Conservation (phyloP, 2,113 vertebrate genomes). For the Chionodraco myersi region DNA sequence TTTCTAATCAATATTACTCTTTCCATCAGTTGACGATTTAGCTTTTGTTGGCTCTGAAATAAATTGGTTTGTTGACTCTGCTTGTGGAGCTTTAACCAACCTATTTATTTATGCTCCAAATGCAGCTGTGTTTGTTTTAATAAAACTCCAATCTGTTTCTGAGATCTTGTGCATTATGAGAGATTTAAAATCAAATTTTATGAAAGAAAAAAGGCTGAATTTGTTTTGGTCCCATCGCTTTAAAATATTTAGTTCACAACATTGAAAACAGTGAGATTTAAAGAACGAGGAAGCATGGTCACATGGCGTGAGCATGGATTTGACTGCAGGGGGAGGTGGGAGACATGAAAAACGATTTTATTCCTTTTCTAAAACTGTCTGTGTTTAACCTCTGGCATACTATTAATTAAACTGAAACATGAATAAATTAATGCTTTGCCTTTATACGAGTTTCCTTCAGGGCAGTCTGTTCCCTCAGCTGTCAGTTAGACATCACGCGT, state of each 20-base stretch:
- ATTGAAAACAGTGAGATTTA: constrained; percentile 34
- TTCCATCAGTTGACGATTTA: constrained; percentile 26
- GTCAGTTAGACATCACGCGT: constrained; percentile 24
- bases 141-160: constrained; percentile 60
- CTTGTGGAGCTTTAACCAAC: constrained; percentile 66
- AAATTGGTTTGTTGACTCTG: constrained; percentile 52
- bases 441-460: constrained; percentile 41
- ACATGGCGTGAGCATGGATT: neutral
- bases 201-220: constrained; percentile 30
- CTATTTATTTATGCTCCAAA: constrained; percentile 60
- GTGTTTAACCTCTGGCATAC: constrained; percentile 35
- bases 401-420: constrained; percentile 51
- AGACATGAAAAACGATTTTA: neutral
- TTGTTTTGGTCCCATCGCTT: constrained; percentile 26
- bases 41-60: constrained; percentile 4
- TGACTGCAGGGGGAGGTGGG: neutral
- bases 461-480: constrained; percentile 52
- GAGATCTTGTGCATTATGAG: constrained; percentile 55
- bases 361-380: constrained; percentile 1
- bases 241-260: constrained; percentile 50
- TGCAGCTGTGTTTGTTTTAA: constrained; percentile 71
- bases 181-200: constrained; percentile 65
- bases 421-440: constrained; percentile 64
- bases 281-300: neutral
- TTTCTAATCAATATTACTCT: constrained; percentile 21